Evolutionary conservation across 92 coral and sea anemone species (phyloP), one percentile per base, ranked within the genome.

Genomic region (Palythoa caribaeorum): DNA sequence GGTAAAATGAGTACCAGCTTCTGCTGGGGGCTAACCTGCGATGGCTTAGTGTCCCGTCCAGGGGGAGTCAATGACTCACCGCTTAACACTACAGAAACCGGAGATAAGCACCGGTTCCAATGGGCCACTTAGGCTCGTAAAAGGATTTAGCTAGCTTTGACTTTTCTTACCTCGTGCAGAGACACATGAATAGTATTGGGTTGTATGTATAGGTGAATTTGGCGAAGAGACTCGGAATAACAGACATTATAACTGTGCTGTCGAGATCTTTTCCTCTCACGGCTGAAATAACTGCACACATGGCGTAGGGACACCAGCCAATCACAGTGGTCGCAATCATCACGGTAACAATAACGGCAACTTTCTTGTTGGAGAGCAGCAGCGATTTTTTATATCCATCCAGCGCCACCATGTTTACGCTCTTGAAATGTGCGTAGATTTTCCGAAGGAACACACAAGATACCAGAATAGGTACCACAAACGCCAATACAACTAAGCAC

Each of bases 291-390:
- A 52, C 10, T 50, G 39, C 63, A 10, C 47, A 52, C 35, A 77
- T 51, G 15, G 81, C 39, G 66, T 78, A 78, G 16, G 84, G 84
- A 12, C 70, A 53, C 84, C 84, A 78, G 66, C 84, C 63, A 20
- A 38, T 44, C 50, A 78, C 71, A 13, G 39, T 57, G 1, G 70
- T 47, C 14, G 66, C 84, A 35, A 78, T 37, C 70, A 60, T 60
- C 71, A 59, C 70, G n/a, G 70, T 35, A 13, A 78, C 84, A 19
- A 54, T 78, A 15, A 20, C 0, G 14, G 84, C 57, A 15, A 54
- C 44, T 16, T 78, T 55, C 39, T 78, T 78, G 84, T 48, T 35
- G 5, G 19, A 36, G 1, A 54, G 38, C 19, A 78, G 8, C 70
- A 55, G 3, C 17, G 53, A 57, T 78, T 37, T 78, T 38, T 40